Conservation (phyloP, 2,113 vertebrate species). For the Erythrolamprus reginae region DNA sequence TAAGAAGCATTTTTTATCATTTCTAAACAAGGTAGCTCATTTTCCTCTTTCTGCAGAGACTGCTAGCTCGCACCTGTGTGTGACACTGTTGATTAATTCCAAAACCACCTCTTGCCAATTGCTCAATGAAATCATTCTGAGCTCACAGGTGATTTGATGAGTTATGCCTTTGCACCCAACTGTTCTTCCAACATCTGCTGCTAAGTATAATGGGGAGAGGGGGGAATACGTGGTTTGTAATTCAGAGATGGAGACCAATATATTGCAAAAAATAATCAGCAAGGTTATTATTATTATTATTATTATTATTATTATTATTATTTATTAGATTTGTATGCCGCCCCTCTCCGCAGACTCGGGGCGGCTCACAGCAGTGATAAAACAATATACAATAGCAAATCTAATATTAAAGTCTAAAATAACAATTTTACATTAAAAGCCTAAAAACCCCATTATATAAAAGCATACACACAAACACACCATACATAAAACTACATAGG, state of each 20-base stretch:
- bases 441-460: too few relatives aligned
- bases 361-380: too few relatives aligned
- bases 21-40: neutral
- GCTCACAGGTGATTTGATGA: slow-evolving; percentile 24
- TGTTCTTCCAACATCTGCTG: slow-evolving; percentile 1
- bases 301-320: too few relatives aligned
- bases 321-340: too few relatives aligned
- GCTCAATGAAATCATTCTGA: neutral
- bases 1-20: neutral
- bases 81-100: slow-evolving; percentile 40
- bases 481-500: too few relatives aligned
- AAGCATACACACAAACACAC: too few relatives aligned
- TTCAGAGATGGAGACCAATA: slow-evolving; percentile 29
- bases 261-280: slow-evolving; percentile 17
- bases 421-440: too few relatives aligned
- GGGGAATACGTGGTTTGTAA: neutral
- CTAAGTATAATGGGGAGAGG: slow-evolving; percentile 10
- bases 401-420: too few relatives aligned
- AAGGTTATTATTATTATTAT: too few relatives aligned
- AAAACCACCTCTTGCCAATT: slow-evolving; percentile 26
- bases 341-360: too few relatives aligned
- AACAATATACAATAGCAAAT: too few relatives aligned
- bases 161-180: slow-evolving; percentile 9
- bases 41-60: neutral
- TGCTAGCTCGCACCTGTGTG: slow-evolving; percentile 29